phyloP scores from a whole-genome alignment of 2,113 vertebrate genomes.

The Coracopsis vasa region DNA sequence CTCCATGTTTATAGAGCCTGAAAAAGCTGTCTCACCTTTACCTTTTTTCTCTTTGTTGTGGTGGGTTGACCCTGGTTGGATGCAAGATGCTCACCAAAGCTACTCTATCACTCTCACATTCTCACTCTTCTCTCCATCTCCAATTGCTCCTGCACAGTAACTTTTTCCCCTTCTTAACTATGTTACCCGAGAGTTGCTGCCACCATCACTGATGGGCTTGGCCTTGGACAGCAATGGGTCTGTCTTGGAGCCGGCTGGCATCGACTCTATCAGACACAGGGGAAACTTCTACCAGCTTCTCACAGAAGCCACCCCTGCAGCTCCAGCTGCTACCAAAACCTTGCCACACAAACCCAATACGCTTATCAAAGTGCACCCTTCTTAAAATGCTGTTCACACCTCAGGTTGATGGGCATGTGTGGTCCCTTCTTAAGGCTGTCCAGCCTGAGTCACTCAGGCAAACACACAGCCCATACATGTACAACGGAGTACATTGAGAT shows the following conservation, averaged over 20 bases:
- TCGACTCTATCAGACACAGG: neutral
- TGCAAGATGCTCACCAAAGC: neutral
- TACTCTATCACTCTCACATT: neutral
- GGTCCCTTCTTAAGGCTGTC: neutral
- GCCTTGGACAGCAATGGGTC: rapidly evolving
- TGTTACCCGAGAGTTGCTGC: neutral
- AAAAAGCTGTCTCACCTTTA: neutral
- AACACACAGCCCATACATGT: neutral
- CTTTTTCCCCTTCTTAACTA: neutral
- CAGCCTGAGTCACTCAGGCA: neutral
- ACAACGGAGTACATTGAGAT: neutral
- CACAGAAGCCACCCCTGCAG: neutral
- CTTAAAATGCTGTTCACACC: neutral
- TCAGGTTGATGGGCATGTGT: neutral
- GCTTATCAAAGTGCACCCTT: neutral
- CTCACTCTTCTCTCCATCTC: neutral
- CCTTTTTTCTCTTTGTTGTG: neutral
- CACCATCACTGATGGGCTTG: neutral
- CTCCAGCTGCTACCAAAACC: neutral
- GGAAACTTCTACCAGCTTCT: neutral
- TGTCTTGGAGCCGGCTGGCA: neutral
- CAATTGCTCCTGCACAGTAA: neutral
- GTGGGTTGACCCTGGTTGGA: neutral
- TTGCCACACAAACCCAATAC: neutral
- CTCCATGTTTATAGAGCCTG: neutral